phyloP scores from a whole-genome alignment of 2,113 vertebrate species.

The Vimba vimba region DNA sequence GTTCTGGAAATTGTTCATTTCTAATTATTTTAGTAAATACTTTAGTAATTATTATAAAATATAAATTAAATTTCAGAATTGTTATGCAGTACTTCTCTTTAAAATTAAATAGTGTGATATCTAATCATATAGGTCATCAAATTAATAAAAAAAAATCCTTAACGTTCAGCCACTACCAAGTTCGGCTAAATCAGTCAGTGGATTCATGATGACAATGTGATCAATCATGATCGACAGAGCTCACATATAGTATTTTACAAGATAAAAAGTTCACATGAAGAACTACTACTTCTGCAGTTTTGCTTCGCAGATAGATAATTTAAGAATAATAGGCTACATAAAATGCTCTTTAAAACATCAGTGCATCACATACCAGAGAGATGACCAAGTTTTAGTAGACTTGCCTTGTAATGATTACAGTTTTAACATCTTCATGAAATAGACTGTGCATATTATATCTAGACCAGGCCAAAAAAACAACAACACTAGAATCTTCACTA shows the following conservation, averaged over 20 bases:
- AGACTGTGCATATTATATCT: background rate
- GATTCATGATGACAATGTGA: background rate
- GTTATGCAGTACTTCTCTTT: background rate
- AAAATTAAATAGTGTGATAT: background rate
- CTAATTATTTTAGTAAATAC: no score
- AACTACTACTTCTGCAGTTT: background rate
- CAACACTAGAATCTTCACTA: background rate
- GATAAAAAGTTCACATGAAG: background rate
- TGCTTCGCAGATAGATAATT: background rate
- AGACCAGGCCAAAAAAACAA: background rate
- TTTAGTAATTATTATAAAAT: no score
- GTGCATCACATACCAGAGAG: background rate
- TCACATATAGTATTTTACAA: background rate
- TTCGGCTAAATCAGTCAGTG: background rate
- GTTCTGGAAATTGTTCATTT: no score
- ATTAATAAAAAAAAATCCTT: background rate
- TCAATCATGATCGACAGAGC: background rate
- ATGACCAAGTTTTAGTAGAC: no score
- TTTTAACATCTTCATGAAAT: background rate
- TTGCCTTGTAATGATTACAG: background rate
- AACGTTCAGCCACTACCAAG: background rate
- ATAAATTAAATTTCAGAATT: background rate
- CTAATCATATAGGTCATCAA: background rate
- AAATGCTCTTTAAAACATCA: background rate
- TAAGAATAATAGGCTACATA: background rate